These are phyloP conservation scores for Cremastinae sp. DNA, from an alignment of 2,888 invertebrate species.

Conservation along the genomic window DNA sequence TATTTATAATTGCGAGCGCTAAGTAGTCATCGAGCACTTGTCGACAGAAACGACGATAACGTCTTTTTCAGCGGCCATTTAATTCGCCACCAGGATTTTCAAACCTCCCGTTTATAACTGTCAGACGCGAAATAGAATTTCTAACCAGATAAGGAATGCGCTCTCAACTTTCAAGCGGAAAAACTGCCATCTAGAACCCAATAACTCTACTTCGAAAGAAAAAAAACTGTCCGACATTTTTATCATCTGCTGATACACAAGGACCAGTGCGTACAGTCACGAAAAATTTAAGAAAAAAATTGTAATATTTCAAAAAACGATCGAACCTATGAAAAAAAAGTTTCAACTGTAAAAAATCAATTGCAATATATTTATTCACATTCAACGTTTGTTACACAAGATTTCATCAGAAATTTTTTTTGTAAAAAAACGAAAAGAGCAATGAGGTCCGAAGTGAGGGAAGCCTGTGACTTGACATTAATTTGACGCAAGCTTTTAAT, in stretches of 20 bases:
- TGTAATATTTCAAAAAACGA: neutral
- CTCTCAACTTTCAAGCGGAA: neutral
- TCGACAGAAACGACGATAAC: constrained; percentile 58
- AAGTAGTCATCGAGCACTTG: constrained; percentile 30
- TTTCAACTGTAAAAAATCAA: too few species aligned
- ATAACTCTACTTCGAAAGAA: neutral
- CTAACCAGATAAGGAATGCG: constrained; percentile 5
- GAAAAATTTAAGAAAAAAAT: neutral
- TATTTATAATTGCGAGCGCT: neutral
- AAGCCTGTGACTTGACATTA: neutral
- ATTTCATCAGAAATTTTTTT: too few species aligned
- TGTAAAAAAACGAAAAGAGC: too few species aligned
- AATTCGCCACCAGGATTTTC: constrained; percentile 69
- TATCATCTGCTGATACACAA: too few species aligned
- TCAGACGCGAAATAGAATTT: constrained; percentile 64
- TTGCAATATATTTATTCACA: too few species aligned
- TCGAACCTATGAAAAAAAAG: too few species aligned
- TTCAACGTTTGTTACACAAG: too few species aligned
- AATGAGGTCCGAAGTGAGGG: too few species aligned
- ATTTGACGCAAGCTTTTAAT: constrained; percentile 1
- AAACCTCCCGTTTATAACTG: constrained; percentile 73
- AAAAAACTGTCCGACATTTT: neutral
- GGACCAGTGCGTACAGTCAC: neutral
- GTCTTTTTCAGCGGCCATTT: constrained; percentile 67
- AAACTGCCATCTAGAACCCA: too few species aligned